Percentiles rank a stretch among this genome's conserved stretches.
Conservation (phyloP, 2,113 vertebrate species). For the Hippocampus mohnikei region DNA sequence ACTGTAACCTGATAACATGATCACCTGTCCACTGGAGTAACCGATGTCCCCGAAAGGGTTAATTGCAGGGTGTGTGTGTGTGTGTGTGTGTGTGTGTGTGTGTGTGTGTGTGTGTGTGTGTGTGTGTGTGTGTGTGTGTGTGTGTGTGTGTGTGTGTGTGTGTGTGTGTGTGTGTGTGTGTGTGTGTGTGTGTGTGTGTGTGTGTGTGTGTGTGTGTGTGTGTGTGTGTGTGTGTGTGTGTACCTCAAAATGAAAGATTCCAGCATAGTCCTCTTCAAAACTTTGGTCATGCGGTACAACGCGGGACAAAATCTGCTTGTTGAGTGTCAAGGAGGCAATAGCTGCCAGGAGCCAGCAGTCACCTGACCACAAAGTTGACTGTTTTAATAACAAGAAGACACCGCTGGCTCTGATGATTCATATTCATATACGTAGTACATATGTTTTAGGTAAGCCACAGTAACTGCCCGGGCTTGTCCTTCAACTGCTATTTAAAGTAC, state of each 20-base stretch:
- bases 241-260: conserved; percentile 92
- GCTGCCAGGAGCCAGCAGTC: conserved; percentile 91
- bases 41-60: not conserved
- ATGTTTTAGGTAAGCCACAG: not conserved
- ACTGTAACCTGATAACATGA: no score
- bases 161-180: no score
- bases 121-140: no score
- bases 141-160: no score
- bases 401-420: not conserved
- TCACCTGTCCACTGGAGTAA: no score
- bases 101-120: no score
- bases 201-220: not conserved
- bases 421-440: not conserved
- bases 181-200: not conserved
- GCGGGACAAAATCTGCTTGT: conserved; percentile 74
- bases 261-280: conserved; percentile 78
- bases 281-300: conserved; percentile 80
- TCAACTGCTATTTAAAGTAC: not conserved
- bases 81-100: no score
- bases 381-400: not conserved
- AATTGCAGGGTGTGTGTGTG: not conserved
- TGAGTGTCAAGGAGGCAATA: conserved; percentile 85
- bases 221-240: no score
- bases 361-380: conserved; percentile 61
- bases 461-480: not conserved